These are phyloP conservation scores for Brachyptera putata DNA, from an alignment of 2,888 invertebrate species.

Conservation along the genomic window DNA sequence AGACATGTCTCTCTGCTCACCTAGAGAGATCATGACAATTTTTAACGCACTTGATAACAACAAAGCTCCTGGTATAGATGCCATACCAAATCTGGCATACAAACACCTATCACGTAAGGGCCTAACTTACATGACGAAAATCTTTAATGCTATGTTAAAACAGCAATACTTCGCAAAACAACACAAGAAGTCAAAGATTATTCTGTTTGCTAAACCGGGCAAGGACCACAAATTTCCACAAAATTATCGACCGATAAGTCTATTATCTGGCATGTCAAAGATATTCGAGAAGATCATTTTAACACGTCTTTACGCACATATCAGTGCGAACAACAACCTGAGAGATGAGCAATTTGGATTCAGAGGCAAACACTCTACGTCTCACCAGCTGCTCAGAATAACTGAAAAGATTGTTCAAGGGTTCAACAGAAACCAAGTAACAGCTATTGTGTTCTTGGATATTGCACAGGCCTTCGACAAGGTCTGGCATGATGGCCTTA, in stretches of 20 bases:
- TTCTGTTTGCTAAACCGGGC: too few relatives aligned
- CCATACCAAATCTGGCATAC: background rate
- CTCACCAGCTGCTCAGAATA: constrained; percentile 37
- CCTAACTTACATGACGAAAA: background rate
- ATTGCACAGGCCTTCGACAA: constrained; percentile 40
- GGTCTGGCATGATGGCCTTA: constrained; percentile 39
- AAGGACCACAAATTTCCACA: too few relatives aligned
- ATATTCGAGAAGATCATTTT: too few relatives aligned
- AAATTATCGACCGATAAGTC: too few relatives aligned
- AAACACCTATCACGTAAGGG: background rate
- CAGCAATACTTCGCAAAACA: background rate
- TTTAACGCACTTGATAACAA: background rate
- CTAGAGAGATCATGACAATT: background rate
- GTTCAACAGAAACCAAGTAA: constrained; percentile 35
- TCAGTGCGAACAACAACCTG: constrained; percentile 26
- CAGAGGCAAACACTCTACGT: constrained; percentile 37
- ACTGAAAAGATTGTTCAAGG: constrained; percentile 34
- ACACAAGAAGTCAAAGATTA: too few relatives aligned
- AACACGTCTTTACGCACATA: too few relatives aligned
- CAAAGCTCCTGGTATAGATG: background rate
- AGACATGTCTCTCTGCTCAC: background rate
- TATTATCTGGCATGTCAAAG: too few relatives aligned
- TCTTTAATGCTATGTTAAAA: background rate
- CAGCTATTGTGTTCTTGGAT: constrained; percentile 38
- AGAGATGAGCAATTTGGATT: constrained; percentile 38